phyloP scores from a whole-genome alignment of 2,797 vertebrate species.

The Sebastes taczanowskii region DNA sequence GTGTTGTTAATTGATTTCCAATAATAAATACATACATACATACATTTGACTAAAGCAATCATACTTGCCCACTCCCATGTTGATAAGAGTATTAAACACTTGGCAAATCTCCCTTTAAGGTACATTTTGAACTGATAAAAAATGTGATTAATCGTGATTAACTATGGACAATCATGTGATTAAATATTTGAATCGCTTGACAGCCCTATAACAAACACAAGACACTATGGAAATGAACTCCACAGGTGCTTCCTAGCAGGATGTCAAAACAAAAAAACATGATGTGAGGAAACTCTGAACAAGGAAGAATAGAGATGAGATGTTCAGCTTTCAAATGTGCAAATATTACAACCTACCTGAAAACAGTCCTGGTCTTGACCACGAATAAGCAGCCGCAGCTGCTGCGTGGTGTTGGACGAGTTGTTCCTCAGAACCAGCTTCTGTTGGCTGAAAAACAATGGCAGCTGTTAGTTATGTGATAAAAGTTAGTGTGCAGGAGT shows the following conservation, averaged over 20 bases:
- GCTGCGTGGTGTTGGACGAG: slow-evolving; percentile 83
- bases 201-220: neutral
- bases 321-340: neutral
- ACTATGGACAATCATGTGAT: too few relatives aligned
- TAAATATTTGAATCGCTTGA: too few relatives aligned
- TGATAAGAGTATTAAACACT: too few relatives aligned
- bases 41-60: too few relatives aligned
- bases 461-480: neutral
- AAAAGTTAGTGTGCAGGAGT: neutral
- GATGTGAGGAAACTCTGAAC: neutral
- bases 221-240: neutral
- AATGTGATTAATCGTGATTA: too few relatives aligned
- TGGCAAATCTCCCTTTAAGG: too few relatives aligned
- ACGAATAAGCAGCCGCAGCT: slow-evolving; percentile 90
- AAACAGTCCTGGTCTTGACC: slow-evolving; percentile 98
- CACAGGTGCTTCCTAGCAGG: neutral
- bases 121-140: too few relatives aligned
- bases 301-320: neutral
- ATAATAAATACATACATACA: too few relatives aligned
- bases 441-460: slow-evolving; percentile 86
- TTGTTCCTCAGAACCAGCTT: slow-evolving; percentile 93
- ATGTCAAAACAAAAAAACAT: neutral
- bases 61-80: too few relatives aligned
- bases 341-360: slow-evolving; percentile 82
- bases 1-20: too few relatives aligned